Conservation (phyloP, 2,888 invertebrate species). For the Erebia ligea region DNA sequence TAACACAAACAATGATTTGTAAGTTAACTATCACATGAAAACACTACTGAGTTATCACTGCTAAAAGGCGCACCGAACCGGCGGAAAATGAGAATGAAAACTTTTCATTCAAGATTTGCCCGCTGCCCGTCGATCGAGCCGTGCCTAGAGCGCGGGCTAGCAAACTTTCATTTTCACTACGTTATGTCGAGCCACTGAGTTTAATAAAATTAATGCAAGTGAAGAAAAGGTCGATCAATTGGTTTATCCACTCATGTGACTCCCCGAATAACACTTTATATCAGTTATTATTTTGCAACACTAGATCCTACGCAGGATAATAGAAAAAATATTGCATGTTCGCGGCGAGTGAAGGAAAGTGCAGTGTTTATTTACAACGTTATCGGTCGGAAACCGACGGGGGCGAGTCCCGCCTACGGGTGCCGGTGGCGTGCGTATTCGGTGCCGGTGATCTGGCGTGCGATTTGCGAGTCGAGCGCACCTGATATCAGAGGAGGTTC, state of each 20-base stretch:
- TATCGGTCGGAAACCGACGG: constrained; percentile 62
- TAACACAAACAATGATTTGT: not conserved
- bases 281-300: not conserved
- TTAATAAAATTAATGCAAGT: constrained; percentile 33
- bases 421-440: constrained; percentile 42
- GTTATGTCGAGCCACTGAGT: constrained; percentile 46
- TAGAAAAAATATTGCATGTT: not conserved
- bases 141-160: constrained; percentile 56
- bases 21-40: constrained; percentile 12
- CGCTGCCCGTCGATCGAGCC: constrained; percentile 62
- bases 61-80: constrained; percentile 33
- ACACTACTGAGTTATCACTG: constrained; percentile 23
- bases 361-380: constrained; percentile 75
- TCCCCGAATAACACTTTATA: constrained; percentile 3
- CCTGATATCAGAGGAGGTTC: constrained; percentile 97
- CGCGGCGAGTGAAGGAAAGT: constrained; percentile 22
- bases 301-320: constrained; percentile 27
- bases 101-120: constrained; percentile 62
- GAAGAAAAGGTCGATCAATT: not conserved
- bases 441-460: constrained; percentile 35
- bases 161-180: constrained; percentile 77
- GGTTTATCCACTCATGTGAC: not conserved
- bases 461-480: constrained; percentile 74
- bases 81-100: constrained; percentile 52
- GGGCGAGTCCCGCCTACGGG: constrained; percentile 62